phyloP scores from a whole-genome alignment of 1,140 invertebrate genomes.

The Schlechtendalia chinensis region DNA sequence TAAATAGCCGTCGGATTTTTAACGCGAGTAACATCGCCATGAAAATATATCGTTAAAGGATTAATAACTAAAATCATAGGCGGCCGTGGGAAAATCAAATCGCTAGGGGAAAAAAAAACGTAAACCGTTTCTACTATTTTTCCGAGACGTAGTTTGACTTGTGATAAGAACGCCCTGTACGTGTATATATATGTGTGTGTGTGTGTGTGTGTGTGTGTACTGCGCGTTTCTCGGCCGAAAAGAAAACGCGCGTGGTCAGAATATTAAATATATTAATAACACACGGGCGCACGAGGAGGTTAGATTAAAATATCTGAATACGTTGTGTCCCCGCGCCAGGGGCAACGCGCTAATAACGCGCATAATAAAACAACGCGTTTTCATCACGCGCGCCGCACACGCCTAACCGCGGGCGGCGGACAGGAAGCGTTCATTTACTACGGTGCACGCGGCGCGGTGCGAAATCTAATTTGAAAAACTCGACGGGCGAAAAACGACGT shows the following conservation, averaged over 20 bases:
- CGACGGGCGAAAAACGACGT: background rate
- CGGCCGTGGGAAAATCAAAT: no score
- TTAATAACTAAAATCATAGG: no score
- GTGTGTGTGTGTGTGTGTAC: no score
- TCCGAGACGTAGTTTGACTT: no score
- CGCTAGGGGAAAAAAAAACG: no score
- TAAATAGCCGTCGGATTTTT: no score
- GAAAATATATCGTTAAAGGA: no score
- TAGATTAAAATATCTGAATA: conserved; percentile 34
- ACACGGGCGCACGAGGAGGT: background rate
- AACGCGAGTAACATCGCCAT: no score
- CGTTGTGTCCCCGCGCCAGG: conserved; percentile 14
- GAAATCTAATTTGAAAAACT: conserved; percentile 25
- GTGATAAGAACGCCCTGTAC: no score
- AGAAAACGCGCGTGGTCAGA: conserved; percentile 8
- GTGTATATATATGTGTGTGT: no score
- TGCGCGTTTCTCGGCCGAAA: background rate
- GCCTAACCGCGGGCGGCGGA: no score
- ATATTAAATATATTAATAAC: background rate
- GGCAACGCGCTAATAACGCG: background rate
- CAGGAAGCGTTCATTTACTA: conserved; percentile 38
- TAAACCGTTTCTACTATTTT: no score
- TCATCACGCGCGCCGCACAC: background rate
- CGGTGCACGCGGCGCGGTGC: background rate
- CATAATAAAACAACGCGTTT: conserved; percentile 2